Base-by-base conservation (phyloP, 2,113 vertebrate genomes). In the Camarhynchus parvulus region DNA sequence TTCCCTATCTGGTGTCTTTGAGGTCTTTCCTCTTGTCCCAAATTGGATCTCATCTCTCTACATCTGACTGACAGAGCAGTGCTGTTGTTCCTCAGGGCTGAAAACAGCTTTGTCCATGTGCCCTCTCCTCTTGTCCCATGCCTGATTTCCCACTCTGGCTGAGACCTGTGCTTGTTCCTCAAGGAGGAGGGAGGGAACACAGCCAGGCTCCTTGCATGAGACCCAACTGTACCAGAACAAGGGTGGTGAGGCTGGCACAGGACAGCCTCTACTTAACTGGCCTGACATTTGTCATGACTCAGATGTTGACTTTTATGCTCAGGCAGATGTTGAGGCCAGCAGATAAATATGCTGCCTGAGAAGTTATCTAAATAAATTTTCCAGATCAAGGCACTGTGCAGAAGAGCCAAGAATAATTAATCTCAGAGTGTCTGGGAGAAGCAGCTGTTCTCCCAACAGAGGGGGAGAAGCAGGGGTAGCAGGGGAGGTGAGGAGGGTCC, bases 281-380 rank as follows among this genome's bases (percentile, higher is more conserved):
- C 33, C 13, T 3, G 27, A 55, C 61, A 25, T 55, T 83, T 24
- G 11, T 56, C 42, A 49, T 92, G 46, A 63, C 25, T 50, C 58
- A 80, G 68, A 44, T 66, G 68, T 81, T 83, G 76, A 83, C 81
- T 91, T 92, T 74, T 52, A 25, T 66, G 73, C 64, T 89, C 33
- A 17, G 64, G 70, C 90, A 93, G 85, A 82, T 78, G 77, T 87
- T 81, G 66, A 82, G 90, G 63, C 50, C 59, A 89, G 83, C 68
- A 94, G 80, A 87, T 83, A 89, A 73, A 74, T 89, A 52, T 11
- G 46, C 67, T 94, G 67, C 72, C 67, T 79, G 82, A 69, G 52
- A 94, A 87, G 88, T 85, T 76, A 83, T 47, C 81, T 77, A 84
- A 89, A 90, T 90, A 80, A 53, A 92, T 87, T 94, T 92, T 89